These are phyloP conservation scores for Parelbella ahira DNA, from an alignment of 2,888 invertebrate genomes.

Conservation along the genomic window DNA sequence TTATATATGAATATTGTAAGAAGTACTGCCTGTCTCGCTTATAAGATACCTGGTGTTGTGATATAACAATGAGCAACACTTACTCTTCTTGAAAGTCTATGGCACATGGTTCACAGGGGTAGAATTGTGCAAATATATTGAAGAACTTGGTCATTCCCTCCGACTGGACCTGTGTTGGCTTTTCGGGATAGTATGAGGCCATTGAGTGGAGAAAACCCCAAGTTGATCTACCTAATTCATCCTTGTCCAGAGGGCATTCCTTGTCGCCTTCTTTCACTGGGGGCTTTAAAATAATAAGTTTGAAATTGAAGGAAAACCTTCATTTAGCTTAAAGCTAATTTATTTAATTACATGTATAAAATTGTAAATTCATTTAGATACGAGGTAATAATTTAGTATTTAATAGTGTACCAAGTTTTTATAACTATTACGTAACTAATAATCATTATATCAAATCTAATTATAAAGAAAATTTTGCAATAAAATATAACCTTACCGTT, in stretches of 20 bases:
- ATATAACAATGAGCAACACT: too few species aligned
- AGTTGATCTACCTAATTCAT: conserved; percentile 87
- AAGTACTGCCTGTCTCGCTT: too few species aligned
- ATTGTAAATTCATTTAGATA: too few species aligned
- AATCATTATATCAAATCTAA: too few species aligned
- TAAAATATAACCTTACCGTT: conserved; percentile 38
- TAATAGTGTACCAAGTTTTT: too few species aligned
- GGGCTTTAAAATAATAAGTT: conserved; percentile 37
- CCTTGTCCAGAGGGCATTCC: conserved; percentile 89
- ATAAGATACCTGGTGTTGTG: too few species aligned
- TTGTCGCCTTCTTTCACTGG: conserved; percentile 33
- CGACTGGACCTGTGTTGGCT: conserved; percentile 86
- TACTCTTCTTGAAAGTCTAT: conserved; percentile 92
- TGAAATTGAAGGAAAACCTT: too few species aligned
- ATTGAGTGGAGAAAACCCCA: conserved; percentile 98
- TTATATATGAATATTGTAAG: too few species aligned
- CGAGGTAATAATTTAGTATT: too few species aligned
- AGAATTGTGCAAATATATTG: conserved; percentile 90
- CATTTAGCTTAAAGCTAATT: too few species aligned
- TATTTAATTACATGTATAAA: too few species aligned
- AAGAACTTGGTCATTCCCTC: conserved; percentile 91
- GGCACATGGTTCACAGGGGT: conserved; percentile 96
- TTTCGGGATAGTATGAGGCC: conserved; percentile 95
- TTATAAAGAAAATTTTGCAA: not conserved
- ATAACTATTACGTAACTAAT: too few species aligned